phyloP scores from a whole-genome alignment of 1,140 invertebrate species.

The Portunus trituberculatus region DNA sequence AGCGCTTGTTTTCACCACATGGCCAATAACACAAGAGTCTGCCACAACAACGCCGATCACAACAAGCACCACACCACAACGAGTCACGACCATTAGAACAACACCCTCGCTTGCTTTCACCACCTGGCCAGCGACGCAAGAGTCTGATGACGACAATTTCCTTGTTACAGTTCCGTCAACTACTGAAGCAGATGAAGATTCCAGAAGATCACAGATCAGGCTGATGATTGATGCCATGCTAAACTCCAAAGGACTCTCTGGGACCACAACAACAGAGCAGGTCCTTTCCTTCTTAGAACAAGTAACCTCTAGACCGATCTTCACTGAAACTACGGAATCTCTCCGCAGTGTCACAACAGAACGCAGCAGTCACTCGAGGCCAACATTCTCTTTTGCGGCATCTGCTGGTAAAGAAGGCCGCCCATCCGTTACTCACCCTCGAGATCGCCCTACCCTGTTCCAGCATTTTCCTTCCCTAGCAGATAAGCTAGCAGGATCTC shows the following conservation, averaged over 20 bases:
- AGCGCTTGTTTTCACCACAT: not conserved
- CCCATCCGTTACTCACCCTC: not conserved
- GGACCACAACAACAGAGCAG: conserved; percentile 62
- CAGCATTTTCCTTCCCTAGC: not conserved
- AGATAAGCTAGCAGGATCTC: not conserved
- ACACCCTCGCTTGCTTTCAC: not conserved
- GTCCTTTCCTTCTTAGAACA: conserved; percentile 48
- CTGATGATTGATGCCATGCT: conserved; percentile 65
- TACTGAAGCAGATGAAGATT: conserved; percentile 13
- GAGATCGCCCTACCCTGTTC: not conserved
- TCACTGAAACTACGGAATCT: not conserved
- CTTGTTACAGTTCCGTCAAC: not conserved
- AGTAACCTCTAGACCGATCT: conserved; percentile 41
- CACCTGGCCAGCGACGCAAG: conserved; percentile 9
- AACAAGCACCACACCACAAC: not conserved
- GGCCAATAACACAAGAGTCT: not conserved
- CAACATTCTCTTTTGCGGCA: not conserved
- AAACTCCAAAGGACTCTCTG: not conserved
- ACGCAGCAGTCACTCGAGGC: not conserved
- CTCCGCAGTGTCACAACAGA: not conserved
- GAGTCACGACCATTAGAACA: not conserved
- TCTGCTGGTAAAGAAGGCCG: not conserved
- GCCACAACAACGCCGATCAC: not conserved
- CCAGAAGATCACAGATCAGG: conserved; percentile 42
- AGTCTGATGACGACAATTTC: not conserved